Evolutionary conservation across 2,113 vertebrate genomes (phyloP).

Genomic region (Grantiella picta): DNA sequence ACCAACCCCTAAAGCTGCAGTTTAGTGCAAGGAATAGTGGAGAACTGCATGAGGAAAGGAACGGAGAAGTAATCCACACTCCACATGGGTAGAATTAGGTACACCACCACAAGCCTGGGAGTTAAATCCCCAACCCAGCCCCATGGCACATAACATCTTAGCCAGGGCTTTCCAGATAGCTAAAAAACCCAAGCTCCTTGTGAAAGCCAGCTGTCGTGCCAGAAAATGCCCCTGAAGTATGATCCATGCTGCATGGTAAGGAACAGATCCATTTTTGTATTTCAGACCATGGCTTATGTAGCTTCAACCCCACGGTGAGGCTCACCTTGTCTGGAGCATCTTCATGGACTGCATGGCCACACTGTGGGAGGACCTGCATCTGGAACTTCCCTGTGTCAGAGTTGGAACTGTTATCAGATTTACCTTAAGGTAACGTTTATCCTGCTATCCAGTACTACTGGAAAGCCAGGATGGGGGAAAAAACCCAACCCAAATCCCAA

Average conservation of each 20-base stretch:
- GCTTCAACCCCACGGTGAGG: fast-evolving
- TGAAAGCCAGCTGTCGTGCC: not conserved
- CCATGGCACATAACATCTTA: not conserved
- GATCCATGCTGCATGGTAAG: not conserved
- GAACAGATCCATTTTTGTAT: not conserved
- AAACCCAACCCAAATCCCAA: not conserved
- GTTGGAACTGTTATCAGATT: not conserved
- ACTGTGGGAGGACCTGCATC: conserved; percentile 98
- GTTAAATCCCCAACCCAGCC: not conserved
- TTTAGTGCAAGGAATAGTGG: not conserved
- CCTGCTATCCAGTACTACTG: not conserved
- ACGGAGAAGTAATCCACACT: not conserved
- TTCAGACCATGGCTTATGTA: fast-evolving
- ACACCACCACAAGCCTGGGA: not conserved
- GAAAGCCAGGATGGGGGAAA: not conserved
- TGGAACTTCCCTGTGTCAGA: conserved; percentile 90
- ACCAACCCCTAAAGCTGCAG: not conserved
- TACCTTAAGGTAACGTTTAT: fast-evolving
- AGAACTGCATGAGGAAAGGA: not conserved
- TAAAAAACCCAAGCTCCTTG: not conserved
- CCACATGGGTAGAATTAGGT: not conserved
- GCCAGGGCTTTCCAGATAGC: not conserved
- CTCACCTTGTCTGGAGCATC: conserved; percentile 96
- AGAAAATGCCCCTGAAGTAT: not conserved
- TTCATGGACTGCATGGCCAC: conserved; percentile 97